phyloP scores from a whole-genome alignment of 2,888 invertebrate genomes.

The Drosophila infuscata region DNA sequence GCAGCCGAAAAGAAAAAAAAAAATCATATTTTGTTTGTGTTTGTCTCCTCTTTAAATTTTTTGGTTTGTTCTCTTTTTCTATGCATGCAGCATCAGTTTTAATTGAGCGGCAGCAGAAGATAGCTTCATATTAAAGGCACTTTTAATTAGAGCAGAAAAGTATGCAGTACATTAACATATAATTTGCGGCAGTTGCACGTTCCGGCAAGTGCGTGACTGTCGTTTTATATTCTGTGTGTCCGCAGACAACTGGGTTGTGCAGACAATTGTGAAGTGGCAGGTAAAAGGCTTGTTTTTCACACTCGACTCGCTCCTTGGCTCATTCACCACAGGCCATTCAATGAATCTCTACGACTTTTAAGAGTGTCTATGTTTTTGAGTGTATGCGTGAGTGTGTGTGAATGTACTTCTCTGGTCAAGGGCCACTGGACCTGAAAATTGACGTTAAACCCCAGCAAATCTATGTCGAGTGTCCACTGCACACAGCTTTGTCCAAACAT shows the following conservation, averaged over 20 bases:
- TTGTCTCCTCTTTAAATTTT: background rate
- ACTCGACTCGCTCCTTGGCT: slow-evolving; percentile 13
- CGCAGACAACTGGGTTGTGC: slow-evolving; percentile 7
- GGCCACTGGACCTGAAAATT: slow-evolving; percentile 15
- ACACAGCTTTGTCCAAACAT: background rate
- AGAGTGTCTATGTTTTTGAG: slow-evolving; percentile 1
- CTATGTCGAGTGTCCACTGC: slow-evolving; percentile 4
- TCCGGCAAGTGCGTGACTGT: slow-evolving; percentile 46
- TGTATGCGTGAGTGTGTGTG: slow-evolving; percentile 7
- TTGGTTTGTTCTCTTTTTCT: background rate
- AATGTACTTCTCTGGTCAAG: slow-evolving; percentile 47
- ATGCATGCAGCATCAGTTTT: slow-evolving; percentile 35
- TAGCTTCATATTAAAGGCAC: slow-evolving; percentile 30
- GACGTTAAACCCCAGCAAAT: background rate
- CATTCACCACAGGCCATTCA: slow-evolving; percentile 4
- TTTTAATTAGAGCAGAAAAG: slow-evolving; percentile 47
- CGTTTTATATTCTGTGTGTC: slow-evolving; percentile 14
- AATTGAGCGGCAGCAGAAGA: slow-evolving; percentile 45
- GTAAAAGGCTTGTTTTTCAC: slow-evolving; percentile 32
- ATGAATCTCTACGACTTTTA: slow-evolving; percentile 56
- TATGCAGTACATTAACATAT: slow-evolving; percentile 62
- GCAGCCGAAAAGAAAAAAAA: background rate
- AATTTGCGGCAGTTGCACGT: slow-evolving; percentile 63
- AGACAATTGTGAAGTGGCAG: slow-evolving; percentile 33
- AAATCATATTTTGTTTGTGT: slow-evolving; percentile 3